Evolutionary conservation across 2,797 vertebrate species (phyloP).

Genomic region (Ispidina lecontei): DNA sequence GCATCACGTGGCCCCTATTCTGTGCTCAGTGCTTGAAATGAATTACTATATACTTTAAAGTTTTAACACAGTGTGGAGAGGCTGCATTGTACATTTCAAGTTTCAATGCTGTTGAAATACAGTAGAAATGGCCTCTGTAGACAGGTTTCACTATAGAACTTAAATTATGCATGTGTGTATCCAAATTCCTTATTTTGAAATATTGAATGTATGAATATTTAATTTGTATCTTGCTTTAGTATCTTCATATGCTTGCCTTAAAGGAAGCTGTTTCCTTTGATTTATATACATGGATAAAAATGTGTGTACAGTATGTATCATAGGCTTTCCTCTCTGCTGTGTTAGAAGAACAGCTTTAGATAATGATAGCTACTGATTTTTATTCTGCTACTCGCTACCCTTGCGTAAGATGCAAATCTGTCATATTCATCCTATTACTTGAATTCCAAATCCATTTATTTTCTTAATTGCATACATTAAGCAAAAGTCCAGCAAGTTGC

Average conservation of each 20-base stretch:
- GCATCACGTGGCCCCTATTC: conserved; percentile 46
- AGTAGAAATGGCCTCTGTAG: conserved; percentile 77
- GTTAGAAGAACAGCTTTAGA: conserved; percentile 66
- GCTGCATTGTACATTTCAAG: conserved; percentile 68
- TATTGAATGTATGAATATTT: conserved; percentile 82
- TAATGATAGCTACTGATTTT: conserved; percentile 63
- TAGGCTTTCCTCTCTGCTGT: conserved; percentile 59
- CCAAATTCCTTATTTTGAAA: conserved; percentile 81
- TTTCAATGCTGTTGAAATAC: conserved; percentile 73
- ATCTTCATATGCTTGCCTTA: conserved; percentile 78
- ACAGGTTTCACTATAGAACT: conserved; percentile 79
- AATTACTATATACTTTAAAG: conserved; percentile 67
- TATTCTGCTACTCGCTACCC: conserved; percentile 56
- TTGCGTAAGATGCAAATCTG: conserved; percentile 42
- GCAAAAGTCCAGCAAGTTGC: conserved; percentile 35
- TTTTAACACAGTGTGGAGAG: conserved; percentile 61
- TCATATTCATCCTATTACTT: conserved; percentile 13
- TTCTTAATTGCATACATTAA: conserved; percentile 48
- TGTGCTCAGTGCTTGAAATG: conserved; percentile 59
- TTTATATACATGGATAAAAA: conserved; percentile 78
- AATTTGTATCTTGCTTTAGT: conserved; percentile 77
- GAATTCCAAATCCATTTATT: conserved; percentile 55
- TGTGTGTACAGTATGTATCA: conserved; percentile 68
- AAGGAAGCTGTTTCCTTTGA: conserved; percentile 78
- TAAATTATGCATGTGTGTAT: conserved; percentile 79